These are phyloP conservation scores for Itoplectis maculator DNA, from an alignment of 2,888 invertebrate species.

Conservation along the genomic window DNA sequence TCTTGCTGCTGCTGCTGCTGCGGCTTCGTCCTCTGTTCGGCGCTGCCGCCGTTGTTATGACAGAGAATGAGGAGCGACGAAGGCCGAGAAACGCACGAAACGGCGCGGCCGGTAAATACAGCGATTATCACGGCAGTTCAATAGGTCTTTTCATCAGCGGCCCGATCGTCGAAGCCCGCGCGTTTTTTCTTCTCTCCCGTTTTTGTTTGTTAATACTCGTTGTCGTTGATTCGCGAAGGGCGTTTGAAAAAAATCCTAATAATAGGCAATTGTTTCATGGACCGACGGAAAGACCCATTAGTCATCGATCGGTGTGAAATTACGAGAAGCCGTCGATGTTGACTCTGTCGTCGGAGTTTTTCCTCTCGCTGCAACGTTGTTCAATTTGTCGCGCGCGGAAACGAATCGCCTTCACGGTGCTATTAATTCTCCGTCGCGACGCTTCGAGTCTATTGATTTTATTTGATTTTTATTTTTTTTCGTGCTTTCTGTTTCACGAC, in stretches of 20 bases:
- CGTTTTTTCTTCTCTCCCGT: background rate
- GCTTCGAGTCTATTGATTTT: too few species aligned
- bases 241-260: too few species aligned
- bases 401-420: too few species aligned
- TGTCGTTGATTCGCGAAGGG: background rate
- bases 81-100: conserved; percentile 35
- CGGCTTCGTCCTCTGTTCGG: too few species aligned
- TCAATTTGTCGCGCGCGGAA: too few species aligned
- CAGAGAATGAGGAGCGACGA: conserved; percentile 38
- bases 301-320: background rate
- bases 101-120: background rate
- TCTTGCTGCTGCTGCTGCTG: background rate
- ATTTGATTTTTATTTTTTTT: too few species aligned
- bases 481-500: too few species aligned
- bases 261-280: background rate
- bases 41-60: conserved; percentile 27
- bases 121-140: conserved; percentile 23
- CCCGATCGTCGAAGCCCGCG: conserved; percentile 2
- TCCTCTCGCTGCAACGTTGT: too few species aligned
- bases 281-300: background rate
- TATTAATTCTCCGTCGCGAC: too few species aligned
- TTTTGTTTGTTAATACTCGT: background rate
- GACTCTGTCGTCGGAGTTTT: background rate
- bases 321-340: background rate
- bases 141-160: conserved; percentile 16